These are phyloP conservation scores for Rhinolophus ferrumequinum DNA, from an alignment of 2,113 vertebrate genomes.

Conservation along the genomic window DNA sequence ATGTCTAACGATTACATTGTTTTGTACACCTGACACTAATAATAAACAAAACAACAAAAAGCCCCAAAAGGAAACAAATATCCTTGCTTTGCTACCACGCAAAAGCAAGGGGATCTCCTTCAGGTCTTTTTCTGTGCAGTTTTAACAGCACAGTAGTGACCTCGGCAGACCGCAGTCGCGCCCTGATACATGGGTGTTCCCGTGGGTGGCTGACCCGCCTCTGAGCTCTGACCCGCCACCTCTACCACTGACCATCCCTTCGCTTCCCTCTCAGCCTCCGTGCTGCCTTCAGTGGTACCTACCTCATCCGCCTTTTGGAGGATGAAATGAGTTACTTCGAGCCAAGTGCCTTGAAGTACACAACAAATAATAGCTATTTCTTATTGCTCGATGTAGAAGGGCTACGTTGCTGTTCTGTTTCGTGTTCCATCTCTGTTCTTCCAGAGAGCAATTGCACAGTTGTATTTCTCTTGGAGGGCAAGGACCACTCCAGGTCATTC, in stretches of 20 bases:
- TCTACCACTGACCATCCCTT: no score
- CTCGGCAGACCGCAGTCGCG: not conserved
- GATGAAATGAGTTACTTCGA: not conserved
- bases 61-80: not conserved
- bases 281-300: not conserved
- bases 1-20: no score
- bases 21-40: no score
- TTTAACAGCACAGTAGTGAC: not conserved
- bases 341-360: not conserved
- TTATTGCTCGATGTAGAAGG: not conserved
- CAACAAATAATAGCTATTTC: not conserved
- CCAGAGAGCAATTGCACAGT: not conserved
- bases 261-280: not conserved
- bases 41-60: not conserved
- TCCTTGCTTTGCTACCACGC: not conserved
- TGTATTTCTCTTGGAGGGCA: not conserved
- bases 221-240: not conserved
- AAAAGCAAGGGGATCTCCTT: not conserved
- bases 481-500: not conserved
- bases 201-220: not conserved
- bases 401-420: not conserved
- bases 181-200: not conserved
- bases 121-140: not conserved
- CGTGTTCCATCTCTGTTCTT: not conserved
- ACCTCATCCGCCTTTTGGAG: not conserved